Conservation (phyloP, 2,113 vertebrate genomes). For the Mustela lutreola region DNA sequence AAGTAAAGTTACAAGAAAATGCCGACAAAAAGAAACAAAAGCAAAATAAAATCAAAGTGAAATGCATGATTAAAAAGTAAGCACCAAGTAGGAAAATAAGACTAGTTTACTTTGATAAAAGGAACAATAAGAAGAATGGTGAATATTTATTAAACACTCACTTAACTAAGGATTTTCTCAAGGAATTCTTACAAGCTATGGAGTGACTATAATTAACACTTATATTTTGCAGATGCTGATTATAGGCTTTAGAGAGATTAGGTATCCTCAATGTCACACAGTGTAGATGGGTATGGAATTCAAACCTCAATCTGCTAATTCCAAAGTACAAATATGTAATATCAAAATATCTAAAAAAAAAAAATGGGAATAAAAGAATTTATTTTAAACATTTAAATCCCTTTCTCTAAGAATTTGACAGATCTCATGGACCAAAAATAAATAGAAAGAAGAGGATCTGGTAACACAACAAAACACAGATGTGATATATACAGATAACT, state of each 20-base stretch:
- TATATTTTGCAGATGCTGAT: background rate
- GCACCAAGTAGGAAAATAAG: background rate
- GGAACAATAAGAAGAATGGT: background rate
- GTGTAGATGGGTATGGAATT: background rate
- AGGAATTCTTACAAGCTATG: background rate
- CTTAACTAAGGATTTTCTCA: background rate
- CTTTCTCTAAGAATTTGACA: conserved; percentile 12
- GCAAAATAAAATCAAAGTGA: background rate
- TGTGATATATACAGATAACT: background rate
- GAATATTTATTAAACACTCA: background rate
- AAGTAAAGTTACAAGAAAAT: background rate
- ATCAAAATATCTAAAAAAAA: background rate
- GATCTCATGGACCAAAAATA: background rate
- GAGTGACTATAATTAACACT: background rate
- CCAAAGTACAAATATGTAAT: background rate
- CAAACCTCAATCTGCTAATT: background rate
- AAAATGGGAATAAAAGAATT: background rate
- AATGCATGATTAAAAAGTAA: conserved; percentile 19
- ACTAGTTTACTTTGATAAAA: background rate
- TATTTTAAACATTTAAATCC: background rate
- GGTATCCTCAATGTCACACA: background rate
- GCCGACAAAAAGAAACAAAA: background rate
- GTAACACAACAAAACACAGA: background rate
- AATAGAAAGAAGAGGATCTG: background rate
- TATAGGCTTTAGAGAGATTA: background rate